Evolutionary conservation across 2,888 invertebrate genomes (phyloP).

Genomic region (Noctua janthina): DNA sequence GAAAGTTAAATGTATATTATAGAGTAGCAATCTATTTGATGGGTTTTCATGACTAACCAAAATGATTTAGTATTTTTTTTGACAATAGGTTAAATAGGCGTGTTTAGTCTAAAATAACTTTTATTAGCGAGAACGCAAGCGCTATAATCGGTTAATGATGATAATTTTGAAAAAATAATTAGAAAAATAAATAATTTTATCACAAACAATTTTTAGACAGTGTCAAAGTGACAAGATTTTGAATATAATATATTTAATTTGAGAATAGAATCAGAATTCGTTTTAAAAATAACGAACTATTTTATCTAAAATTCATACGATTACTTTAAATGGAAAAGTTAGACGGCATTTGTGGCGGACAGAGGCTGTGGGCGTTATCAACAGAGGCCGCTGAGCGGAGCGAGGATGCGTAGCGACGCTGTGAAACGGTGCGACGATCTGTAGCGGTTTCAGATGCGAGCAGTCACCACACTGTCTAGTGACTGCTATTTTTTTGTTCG

Average conservation of each 20-base stretch:
- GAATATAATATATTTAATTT: constrained; percentile 36
- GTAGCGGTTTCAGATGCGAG: no score
- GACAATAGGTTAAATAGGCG: no score
- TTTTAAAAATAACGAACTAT: background rate
- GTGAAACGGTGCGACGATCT: no score
- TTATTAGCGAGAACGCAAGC: background rate
- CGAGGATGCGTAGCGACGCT: no score
- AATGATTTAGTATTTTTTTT: background rate
- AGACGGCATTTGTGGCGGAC: no score
- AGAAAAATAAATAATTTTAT: constrained; percentile 3
- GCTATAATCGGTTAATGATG: background rate
- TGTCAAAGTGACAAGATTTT: constrained; percentile 42
- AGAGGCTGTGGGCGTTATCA: no score
- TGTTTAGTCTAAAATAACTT: background rate
- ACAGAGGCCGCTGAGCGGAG: no score
- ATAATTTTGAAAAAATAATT: constrained; percentile 17
- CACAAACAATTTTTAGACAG: constrained; percentile 25
- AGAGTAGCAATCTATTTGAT: background rate
- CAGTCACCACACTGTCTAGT: no score
- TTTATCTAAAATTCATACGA: background rate
- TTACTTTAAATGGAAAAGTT: background rate
- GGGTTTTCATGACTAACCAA: constrained; percentile 9
- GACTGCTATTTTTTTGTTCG: no score
- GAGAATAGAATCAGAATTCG: background rate
- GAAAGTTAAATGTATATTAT: background rate